phyloP scores from a whole-genome alignment of 2,888 invertebrate genomes.

The Trissonchulus sp. region DNA sequence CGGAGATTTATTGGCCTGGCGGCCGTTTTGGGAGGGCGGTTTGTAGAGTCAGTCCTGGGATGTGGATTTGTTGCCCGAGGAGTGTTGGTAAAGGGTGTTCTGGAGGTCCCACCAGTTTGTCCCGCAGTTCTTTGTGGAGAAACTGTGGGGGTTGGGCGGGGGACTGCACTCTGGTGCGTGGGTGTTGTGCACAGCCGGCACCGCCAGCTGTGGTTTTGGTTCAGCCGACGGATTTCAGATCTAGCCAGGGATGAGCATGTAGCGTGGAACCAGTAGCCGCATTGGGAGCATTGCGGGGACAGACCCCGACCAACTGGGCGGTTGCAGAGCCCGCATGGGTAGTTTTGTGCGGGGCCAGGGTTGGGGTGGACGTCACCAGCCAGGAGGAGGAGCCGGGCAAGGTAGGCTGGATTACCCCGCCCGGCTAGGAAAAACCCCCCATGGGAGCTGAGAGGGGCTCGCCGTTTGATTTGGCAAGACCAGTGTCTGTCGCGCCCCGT shows the following conservation, averaged over 20 bases:
- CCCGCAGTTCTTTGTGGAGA: not conserved
- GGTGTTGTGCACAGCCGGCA: not conserved
- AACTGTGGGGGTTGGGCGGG: not conserved
- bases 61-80: not conserved
- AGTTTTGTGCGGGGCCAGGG: not conserved
- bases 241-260: not conserved
- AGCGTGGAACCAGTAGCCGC: not conserved
- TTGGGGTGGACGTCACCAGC: constrained; percentile 6
- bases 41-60: not conserved
- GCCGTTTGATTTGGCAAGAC: no score
- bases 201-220: not conserved
- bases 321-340: not conserved
- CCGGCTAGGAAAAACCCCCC: constrained; percentile 13
- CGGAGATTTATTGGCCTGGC: no score
- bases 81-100: no score
- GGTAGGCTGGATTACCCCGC: constrained; percentile 14
- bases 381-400: not conserved
- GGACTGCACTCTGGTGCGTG: no score
- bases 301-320: not conserved
- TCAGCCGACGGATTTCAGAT: not conserved
- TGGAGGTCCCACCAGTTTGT: no score
- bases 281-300: not conserved
- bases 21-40: not conserved
- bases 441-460: no score
- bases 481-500: no score